phyloP scores from a whole-genome alignment of 1,140 invertebrate species.

The Drosophila tsacasi region DNA sequence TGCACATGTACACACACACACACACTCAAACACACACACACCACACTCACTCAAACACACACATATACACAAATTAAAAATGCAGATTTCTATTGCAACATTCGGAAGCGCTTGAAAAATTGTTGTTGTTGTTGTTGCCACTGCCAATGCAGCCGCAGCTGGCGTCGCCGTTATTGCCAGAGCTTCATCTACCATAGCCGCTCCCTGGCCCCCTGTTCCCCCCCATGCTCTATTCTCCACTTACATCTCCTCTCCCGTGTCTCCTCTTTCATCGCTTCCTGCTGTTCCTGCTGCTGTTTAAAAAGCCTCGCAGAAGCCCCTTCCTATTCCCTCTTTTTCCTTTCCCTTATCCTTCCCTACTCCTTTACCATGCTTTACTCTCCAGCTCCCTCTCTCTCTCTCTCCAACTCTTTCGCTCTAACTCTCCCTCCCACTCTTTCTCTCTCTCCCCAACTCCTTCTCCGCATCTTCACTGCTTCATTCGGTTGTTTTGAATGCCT shows the following conservation, averaged over 20 bases:
- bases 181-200: slow-evolving; percentile 8
- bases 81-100: slow-evolving; percentile 79
- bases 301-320: slow-evolving; percentile 35
- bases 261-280: slow-evolving; percentile 39
- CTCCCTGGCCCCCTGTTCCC: not conserved
- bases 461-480: not conserved
- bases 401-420: too few relatives aligned
- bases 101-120: slow-evolving; percentile 76
- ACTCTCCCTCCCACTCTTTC: too few relatives aligned
- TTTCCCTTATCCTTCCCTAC: not conserved
- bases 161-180: slow-evolving; percentile 56
- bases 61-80: slow-evolving; percentile 68
- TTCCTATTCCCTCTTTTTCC: not conserved
- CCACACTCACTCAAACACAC: slow-evolving; percentile 12
- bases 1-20: slow-evolving; percentile 2
- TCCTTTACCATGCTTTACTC: not conserved
- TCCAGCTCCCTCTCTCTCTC: too few relatives aligned
- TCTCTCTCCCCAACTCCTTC: not conserved
- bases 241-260: not conserved
- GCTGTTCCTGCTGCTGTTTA: slow-evolving; percentile 41
- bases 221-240: not conserved
- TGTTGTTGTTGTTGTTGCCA: slow-evolving; percentile 46
- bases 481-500: slow-evolving; percentile 25
- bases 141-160: slow-evolving; percentile 37
- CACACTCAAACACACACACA: slow-evolving; percentile 7